phyloP scores from a whole-genome alignment of 2,797 vertebrate genomes.

The Echiichthys vipera region DNA sequence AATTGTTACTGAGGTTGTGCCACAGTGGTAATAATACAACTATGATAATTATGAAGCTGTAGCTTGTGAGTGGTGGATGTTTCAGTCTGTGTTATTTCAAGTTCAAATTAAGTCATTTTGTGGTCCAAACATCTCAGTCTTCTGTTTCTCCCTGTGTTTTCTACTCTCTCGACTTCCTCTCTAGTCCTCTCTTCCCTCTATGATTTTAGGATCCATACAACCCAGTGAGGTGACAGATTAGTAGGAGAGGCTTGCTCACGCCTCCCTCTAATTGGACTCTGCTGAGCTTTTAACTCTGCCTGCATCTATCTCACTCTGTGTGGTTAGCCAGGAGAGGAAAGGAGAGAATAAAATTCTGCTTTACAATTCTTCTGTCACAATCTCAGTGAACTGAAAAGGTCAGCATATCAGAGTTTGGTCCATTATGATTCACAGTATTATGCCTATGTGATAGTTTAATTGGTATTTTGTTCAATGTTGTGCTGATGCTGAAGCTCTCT shows the following conservation, averaged over 20 bases:
- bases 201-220: slow-evolving; percentile 22
- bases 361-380: slow-evolving; percentile 23
- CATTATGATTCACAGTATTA: not conserved
- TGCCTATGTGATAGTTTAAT: not conserved
- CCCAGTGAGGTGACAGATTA: slow-evolving; percentile 56
- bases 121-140: slow-evolving; percentile 11
- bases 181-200: slow-evolving; percentile 6
- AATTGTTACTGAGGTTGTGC: not conserved
- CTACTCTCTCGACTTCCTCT: slow-evolving; percentile 12
- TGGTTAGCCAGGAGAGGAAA: slow-evolving; percentile 3
- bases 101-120: slow-evolving; percentile 22
- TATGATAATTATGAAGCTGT: not conserved
- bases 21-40: not conserved
- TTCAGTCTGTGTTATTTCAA: slow-evolving; percentile 14
- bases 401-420: slow-evolving; percentile 16
- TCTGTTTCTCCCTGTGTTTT: not conserved
- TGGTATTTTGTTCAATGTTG: not conserved
- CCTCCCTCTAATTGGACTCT: slow-evolving; percentile 59
- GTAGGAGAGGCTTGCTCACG: slow-evolving; percentile 36
- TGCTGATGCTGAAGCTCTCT: not conserved
- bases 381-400: slow-evolving; percentile 20
- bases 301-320: slow-evolving; percentile 20
- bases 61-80: not conserved
- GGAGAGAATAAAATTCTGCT: not conserved
- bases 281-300: slow-evolving; percentile 40